Conservation (phyloP, 2,113 vertebrate genomes). For the Poeciliopsis prolifica region DNA sequence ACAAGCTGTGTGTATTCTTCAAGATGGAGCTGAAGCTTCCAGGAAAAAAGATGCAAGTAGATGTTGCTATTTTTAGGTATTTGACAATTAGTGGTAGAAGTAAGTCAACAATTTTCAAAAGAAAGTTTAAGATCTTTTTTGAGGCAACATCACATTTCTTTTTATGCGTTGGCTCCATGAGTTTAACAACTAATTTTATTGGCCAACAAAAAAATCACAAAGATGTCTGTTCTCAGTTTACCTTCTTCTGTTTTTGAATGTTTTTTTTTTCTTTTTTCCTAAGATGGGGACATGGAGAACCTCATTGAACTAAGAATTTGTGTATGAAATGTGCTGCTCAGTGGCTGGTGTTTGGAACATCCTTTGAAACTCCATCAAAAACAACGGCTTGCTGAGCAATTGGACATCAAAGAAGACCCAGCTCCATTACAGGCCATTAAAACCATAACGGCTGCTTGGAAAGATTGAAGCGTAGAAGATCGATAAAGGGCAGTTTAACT, state of each 20-base stretch:
- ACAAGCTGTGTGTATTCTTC: constrained; percentile 35
- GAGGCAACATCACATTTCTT: neutral
- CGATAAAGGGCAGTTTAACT: constrained; percentile 80
- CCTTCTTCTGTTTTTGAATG: constrained; percentile 4
- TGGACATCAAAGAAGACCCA: constrained; percentile 68
- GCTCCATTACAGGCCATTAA: constrained; percentile 82
- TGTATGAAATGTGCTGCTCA: constrained; percentile 31
- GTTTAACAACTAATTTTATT: no score
- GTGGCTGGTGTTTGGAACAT: constrained; percentile 38
- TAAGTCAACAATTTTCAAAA: constrained; percentile 32
- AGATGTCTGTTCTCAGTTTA: neutral
- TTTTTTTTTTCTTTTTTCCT: neutral
- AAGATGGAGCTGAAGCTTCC: constrained; percentile 49
- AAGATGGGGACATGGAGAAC: constrained; percentile 7
- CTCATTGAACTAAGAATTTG: constrained; percentile 32
- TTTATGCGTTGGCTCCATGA: neutral
- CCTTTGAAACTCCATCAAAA: constrained; percentile 57
- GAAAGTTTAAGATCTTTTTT: neutral
- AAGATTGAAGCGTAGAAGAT: constrained; percentile 73
- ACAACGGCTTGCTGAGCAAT: constrained; percentile 53
- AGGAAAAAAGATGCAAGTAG: constrained; percentile 47
- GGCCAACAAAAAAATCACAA: neutral
- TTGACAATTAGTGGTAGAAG: constrained; percentile 53
- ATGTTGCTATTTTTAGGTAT: constrained; percentile 59
- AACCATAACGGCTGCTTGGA: constrained; percentile 74